Conservation (phyloP, 2,888 invertebrate species). For the Tetragnatha montana region DNA sequence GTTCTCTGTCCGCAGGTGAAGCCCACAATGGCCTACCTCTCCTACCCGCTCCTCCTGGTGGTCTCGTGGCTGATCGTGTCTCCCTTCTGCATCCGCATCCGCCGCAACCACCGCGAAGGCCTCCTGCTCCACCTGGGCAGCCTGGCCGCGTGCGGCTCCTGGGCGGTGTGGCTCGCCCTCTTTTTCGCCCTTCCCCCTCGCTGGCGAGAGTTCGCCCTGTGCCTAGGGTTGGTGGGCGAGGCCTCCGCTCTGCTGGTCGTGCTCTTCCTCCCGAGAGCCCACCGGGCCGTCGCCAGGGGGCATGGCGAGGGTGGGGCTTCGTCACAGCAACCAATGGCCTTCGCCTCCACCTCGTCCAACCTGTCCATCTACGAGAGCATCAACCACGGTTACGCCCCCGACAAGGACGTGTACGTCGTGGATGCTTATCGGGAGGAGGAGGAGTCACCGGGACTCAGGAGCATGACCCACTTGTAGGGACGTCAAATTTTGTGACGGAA, state of each 20-base stretch:
- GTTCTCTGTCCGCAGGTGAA: conserved; percentile 76
- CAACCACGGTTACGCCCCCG: conserved; percentile 67
- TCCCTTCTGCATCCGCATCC: conserved; percentile 81
- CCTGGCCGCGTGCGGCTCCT: conserved; percentile 79
- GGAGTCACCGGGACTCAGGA: conserved; percentile 50
- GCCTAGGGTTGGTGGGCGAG: conserved; percentile 81
- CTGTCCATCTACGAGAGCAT: conserved; percentile 68
- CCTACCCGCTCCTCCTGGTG: conserved; percentile 82
- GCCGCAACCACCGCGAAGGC: conserved; percentile 84
- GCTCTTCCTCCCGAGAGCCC: conserved; percentile 83
- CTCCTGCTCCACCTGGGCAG: conserved; percentile 78
- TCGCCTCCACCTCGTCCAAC: conserved; percentile 60
- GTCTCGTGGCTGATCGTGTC: conserved; percentile 79
- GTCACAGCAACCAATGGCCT: conserved; percentile 73
- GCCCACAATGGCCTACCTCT: conserved; percentile 79
- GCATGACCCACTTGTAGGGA: conserved; percentile 59
- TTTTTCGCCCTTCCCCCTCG: conserved; percentile 76
- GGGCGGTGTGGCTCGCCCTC: conserved; percentile 81
- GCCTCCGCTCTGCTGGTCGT: conserved; percentile 81
- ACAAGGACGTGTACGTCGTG: conserved; percentile 64
- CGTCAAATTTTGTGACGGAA: no score
- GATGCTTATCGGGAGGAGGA: conserved; percentile 61
- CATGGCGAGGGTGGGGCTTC: conserved; percentile 75
- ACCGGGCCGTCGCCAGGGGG: conserved; percentile 81
- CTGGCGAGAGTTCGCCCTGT: conserved; percentile 79